Percentiles rank a stretch among this genome's conserved stretches.
Evolutionary conservation across 2,113 vertebrate species (phyloP).

Genomic region (Pristiophorus japonicus): DNA sequence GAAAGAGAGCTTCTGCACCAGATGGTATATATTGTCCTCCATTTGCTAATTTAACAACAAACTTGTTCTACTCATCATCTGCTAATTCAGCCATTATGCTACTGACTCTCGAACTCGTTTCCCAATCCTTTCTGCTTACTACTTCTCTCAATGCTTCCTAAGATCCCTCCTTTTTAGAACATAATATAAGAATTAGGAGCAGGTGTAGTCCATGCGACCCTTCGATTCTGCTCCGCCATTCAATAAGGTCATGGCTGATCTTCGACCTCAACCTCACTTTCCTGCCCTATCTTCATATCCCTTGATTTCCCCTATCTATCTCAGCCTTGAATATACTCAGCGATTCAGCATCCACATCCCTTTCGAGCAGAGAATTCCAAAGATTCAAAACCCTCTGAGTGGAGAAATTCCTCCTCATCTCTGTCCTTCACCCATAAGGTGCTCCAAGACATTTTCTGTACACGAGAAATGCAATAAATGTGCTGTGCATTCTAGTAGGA

Average conservation of each 20-base stretch:
- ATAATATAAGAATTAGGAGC: no score
- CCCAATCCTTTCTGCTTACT: not conserved
- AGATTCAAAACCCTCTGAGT: no score
- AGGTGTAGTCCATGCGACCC: no score
- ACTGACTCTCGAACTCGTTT: not conserved
- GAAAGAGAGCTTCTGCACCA: not conserved
- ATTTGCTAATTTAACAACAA: not conserved
- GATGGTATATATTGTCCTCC: not conserved
- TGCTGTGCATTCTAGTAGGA: not conserved
- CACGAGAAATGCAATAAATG: not conserved
- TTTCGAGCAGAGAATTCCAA: no score
- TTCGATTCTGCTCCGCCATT: no score
- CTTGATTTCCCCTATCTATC: no score
- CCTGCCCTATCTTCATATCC: no score
- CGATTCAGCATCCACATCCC: no score
- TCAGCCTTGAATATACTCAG: no score
- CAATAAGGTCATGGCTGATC: no score
- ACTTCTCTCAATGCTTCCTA: not conserved
- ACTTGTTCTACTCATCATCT: not conserved
- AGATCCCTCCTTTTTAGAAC: not conserved
- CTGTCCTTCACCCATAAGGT: not conserved
- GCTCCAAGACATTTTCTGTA: not conserved
- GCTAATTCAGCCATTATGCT: not conserved
- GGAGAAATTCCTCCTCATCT: no score
- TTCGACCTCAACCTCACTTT: no score